phyloP scores from a whole-genome alignment of 37 sponge, comb jelly and placozoan genomes.

The Hexactinellida sp. region DNA sequence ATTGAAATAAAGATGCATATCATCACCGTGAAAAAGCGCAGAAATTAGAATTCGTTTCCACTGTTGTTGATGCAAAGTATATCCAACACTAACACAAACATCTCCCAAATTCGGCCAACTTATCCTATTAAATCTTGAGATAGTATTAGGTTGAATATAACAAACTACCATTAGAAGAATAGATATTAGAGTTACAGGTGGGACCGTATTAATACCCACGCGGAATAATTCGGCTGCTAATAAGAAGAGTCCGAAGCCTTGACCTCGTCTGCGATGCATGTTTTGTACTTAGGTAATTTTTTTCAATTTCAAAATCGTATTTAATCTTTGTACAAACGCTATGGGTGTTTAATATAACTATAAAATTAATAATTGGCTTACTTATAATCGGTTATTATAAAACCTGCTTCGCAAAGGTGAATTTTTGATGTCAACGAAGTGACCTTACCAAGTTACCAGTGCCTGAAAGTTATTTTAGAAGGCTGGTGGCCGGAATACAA shows the following conservation, averaged over 20 bases:
- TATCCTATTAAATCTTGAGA: neutral
- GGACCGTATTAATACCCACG: neutral
- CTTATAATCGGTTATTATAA: too few relatives aligned
- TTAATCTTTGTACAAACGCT: neutral
- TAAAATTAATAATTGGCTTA: neutral
- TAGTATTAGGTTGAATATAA: neutral
- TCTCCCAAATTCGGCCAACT: conserved; percentile 42
- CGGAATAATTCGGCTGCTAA: neutral
- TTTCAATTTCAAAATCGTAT: too few relatives aligned
- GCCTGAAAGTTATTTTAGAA: too few relatives aligned
- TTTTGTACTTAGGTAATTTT: neutral
- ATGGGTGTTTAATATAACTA: neutral
- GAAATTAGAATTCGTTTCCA: conserved; percentile 62
- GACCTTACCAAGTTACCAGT: too few relatives aligned
- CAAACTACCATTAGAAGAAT: neutral
- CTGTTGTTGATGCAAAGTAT: conserved; percentile 40
- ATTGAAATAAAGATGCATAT: conserved; percentile 94
- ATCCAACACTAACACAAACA: conserved; percentile 56
- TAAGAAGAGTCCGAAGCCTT: neutral
- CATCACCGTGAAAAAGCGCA: conserved; percentile 68
- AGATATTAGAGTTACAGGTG: neutral
- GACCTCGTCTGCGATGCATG: neutral
- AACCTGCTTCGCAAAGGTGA: too few relatives aligned
- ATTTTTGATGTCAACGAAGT: too few relatives aligned
- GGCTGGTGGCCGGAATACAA: too few relatives aligned